These are phyloP conservation scores for Euschistus heros DNA, from an alignment of 1,140 invertebrate genomes.

Conservation along the genomic window DNA sequence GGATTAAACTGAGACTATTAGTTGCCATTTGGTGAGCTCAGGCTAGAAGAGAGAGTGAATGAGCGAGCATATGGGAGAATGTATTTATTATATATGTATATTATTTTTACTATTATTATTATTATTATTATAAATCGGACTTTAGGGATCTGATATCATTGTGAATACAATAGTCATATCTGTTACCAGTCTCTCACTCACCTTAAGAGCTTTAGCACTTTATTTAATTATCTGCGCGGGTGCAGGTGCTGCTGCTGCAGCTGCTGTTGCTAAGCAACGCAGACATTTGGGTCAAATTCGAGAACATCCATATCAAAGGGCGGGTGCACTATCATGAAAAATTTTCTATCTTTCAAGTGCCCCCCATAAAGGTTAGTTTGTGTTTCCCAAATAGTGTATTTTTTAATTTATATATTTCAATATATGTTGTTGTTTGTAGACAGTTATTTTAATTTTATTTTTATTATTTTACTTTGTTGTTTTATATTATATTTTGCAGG, in stretches of 20 bases:
- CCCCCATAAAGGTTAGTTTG: conserved; percentile 29
- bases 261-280: conserved; percentile 63
- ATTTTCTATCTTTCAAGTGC: conserved; percentile 16
- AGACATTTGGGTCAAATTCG: conserved; percentile 70
- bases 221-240: conserved; percentile 19
- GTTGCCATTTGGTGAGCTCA: too few relatives aligned
- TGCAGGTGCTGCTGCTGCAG: conserved; percentile 41
- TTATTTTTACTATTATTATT: too few relatives aligned
- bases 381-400: conserved; percentile 13
- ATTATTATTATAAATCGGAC: too few relatives aligned
- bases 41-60: too few relatives aligned
- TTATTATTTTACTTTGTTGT: conserved; percentile 10
- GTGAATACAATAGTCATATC: conserved; percentile 10
- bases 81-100: too few relatives aligned
- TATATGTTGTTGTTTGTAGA: conserved; percentile 12
- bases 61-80: too few relatives aligned
- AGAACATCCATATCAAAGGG: conserved; percentile 88
- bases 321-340: conserved; percentile 47
- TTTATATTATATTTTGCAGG: conserved; percentile 13
- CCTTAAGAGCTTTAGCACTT: conserved; percentile 13
- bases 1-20: too few relatives aligned
- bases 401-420: conserved; percentile 15
- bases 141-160: conserved; percentile 1
- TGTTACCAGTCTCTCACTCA: conserved; percentile 12
- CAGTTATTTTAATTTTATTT: background rate